These are phyloP conservation scores for Botia kubotai DNA, from an alignment of 2,797 vertebrate species.

Conservation along the genomic window DNA sequence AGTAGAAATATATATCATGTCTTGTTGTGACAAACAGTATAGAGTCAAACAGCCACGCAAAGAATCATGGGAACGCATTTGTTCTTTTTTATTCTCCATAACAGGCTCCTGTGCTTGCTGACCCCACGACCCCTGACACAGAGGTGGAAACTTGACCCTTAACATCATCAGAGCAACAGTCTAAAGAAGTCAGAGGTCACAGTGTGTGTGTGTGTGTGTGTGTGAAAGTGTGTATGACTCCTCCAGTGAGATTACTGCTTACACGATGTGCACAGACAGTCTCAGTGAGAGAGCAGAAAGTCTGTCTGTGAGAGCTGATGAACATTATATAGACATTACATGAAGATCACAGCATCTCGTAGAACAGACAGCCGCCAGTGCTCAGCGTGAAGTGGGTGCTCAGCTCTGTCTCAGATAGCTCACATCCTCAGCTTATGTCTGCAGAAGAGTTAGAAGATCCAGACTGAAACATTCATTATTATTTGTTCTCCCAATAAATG, in stretches of 20 bases:
- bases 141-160: slow-evolving; percentile 41
- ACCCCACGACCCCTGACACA: slow-evolving; percentile 30
- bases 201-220: slow-evolving; percentile 6
- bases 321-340: neutral
- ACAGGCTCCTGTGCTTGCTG: slow-evolving; percentile 9
- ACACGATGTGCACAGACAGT: too few species aligned
- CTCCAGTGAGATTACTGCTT: neutral
- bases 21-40: too few species aligned
- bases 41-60: neutral
- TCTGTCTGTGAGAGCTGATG: too few species aligned
- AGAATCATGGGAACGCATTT: neutral
- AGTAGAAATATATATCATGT: too few species aligned
- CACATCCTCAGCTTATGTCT: slow-evolving; percentile 14
- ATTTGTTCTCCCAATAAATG: slow-evolving; percentile 1
- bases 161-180: slow-evolving; percentile 25
- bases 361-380: slow-evolving; percentile 8
- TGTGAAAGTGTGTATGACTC: neutral
- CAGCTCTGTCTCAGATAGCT: slow-evolving; percentile 17
- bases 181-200: slow-evolving; percentile 16
- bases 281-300: too few species aligned
- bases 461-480: neutral
- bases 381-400: slow-evolving; percentile 4
- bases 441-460: neutral
- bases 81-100: slow-evolving; percentile 8
- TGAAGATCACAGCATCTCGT: neutral